Base-by-base conservation (phyloP, 2,113 vertebrate species). In the Cathartes aura region DNA sequence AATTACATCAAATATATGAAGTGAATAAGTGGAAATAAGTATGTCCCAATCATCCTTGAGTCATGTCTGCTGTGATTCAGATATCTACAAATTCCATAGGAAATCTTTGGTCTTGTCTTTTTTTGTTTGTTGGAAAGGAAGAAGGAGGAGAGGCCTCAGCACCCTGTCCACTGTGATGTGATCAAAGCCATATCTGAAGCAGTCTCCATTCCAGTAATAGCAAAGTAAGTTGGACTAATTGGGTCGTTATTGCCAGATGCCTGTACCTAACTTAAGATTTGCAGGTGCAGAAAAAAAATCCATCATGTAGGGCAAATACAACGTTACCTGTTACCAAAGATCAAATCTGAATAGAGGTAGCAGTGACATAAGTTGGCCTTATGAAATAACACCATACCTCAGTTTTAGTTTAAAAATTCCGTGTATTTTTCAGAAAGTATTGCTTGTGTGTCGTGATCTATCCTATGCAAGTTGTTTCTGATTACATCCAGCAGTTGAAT, bases 71-170 rank as follows among this genome's bases (percentile, higher is more conserved):
- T 90, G 42, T 87, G 48, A 85, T 90, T 86, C 53, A 72, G 36
- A 29, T 55, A 32, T 18, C 42, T 68, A 15, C 23, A 78, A 71
- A 64, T 82, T 91, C 64, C 72, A 26, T 71, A 75, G 64, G 67
- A 87, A 94, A 70, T 78, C 40, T 82, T 70, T 87, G 90, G 48
- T 90, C 62, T 90, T 85, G 55, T 73, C 36, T 95, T 17, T 23
- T 32, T 63, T 67, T 83, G 79, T 96, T 87, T 93, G 27, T 97
- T 95, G 95, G 74, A 94, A 98, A 99, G 99, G 98, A 99, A 99
- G 93, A 99, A 99, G 90, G 99, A 99, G 15, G 99, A 99, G 96
- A 98, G 99, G 20, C 99, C 99, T 74, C 98, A 99, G 76, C 99
- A 99, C 80, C 99, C 99, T 23, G 98, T 99, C 79, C 99, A 98